phyloP scores from a whole-genome alignment of 2,888 invertebrate species.

The Metalampra italica region DNA sequence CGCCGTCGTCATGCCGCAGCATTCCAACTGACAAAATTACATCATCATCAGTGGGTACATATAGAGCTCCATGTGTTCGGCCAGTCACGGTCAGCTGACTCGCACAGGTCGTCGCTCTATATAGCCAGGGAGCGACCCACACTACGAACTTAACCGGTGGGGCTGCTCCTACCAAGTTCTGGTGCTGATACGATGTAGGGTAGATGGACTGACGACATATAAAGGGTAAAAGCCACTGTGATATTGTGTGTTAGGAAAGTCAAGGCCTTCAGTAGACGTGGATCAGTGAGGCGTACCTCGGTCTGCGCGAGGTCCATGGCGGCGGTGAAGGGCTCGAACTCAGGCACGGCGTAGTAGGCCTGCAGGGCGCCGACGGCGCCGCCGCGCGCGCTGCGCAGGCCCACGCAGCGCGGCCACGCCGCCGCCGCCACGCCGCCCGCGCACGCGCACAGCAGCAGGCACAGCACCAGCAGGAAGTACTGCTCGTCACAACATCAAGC shows the following conservation, averaged over 20 bases:
- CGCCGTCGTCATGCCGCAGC: conserved; percentile 88
- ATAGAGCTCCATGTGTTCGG: too few relatives aligned
- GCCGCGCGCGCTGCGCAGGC: conserved; percentile 82
- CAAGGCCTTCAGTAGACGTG: too few relatives aligned
- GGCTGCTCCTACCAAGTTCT: too few relatives aligned
- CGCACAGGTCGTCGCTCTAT: too few relatives aligned
- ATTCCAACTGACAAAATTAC: conserved; percentile 79
- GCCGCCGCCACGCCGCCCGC: conserved; percentile 84
- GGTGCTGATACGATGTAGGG: too few relatives aligned
- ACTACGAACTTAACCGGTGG: too few relatives aligned
- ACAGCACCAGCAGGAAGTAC: conserved; percentile 84
- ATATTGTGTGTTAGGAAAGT: too few relatives aligned
- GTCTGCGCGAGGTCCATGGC: conserved; percentile 89
- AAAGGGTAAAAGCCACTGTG: too few relatives aligned
- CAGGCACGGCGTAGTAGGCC: conserved; percentile 86
- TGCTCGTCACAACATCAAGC: conserved; percentile 37
- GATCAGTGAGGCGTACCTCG: conserved; percentile 32
- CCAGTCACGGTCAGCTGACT: too few relatives aligned
- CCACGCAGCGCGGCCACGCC: conserved; percentile 88
- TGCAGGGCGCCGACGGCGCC: conserved; percentile 85
- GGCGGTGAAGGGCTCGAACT: conserved; percentile 85
- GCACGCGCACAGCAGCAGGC: conserved; percentile 83
- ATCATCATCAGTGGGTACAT: neutral
- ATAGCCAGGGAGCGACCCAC: too few relatives aligned
- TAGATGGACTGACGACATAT: too few relatives aligned